phyloP scores from a whole-genome alignment of 1,140 invertebrate species.

The Drosophila kurseongensis region DNA sequence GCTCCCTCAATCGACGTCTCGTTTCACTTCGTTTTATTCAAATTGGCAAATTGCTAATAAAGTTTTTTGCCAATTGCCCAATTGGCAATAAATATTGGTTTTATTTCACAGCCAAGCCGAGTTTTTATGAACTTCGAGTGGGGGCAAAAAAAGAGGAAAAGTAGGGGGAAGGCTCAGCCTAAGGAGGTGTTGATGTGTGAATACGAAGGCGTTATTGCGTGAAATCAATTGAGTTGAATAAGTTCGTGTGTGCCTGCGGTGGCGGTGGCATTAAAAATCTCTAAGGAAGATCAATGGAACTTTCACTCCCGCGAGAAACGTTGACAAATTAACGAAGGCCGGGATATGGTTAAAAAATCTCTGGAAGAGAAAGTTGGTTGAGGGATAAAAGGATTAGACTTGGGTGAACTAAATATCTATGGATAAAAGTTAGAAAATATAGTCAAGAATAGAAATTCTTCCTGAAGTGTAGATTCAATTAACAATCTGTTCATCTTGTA shows the following conservation, averaged over 20 bases:
- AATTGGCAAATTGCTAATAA: conserved; percentile 73
- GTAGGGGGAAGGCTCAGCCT: neutral
- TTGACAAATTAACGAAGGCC: conserved; percentile 29
- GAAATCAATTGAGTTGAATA: conserved; percentile 46
- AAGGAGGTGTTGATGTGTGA: conserved; percentile 52
- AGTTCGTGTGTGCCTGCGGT: conserved; percentile 34
- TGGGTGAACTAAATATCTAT: neutral
- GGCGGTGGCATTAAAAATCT: conserved; percentile 18
- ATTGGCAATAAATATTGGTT: conserved; percentile 62
- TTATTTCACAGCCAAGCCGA: conserved; percentile 45
- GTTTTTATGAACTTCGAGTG: conserved; percentile 52
- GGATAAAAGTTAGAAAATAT: neutral
- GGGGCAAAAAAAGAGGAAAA: neutral
- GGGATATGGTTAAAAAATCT: conserved; percentile 6
- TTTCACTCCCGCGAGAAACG: conserved; percentile 31
- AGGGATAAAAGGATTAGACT: conserved; percentile 6
- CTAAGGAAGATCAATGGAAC: conserved; percentile 41
- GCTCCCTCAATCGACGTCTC: conserved; percentile 7
- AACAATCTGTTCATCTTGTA: too few relatives aligned
- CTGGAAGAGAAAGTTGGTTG: conserved; percentile 24
- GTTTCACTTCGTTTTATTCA: conserved; percentile 54
- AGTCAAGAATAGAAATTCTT: too few relatives aligned
- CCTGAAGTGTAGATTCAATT: too few relatives aligned
- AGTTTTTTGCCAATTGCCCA: conserved; percentile 46
- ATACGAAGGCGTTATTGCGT: conserved; percentile 41